Evolutionary conservation across 2,888 invertebrate genomes (phyloP).

Genomic region (Conops quadrifasciatus): DNA sequence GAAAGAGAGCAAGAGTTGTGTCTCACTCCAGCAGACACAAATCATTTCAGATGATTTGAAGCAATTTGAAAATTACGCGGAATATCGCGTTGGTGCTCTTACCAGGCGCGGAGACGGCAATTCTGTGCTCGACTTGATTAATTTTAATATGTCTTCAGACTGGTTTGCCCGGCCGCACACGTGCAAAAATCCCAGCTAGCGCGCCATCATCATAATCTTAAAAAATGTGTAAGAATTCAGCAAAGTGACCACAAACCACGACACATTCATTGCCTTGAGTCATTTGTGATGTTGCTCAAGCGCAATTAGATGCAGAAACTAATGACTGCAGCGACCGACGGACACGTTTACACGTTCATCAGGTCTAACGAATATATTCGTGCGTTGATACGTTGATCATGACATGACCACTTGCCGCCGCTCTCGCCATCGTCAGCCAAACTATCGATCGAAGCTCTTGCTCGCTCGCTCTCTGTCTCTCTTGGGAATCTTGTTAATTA

Average conservation of each 20-base stretch:
- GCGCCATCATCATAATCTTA: conserved; percentile 24
- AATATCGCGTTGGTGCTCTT: too few relatives aligned
- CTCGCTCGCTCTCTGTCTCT: not conserved
- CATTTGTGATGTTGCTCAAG: conserved; percentile 42
- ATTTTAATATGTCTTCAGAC: too few relatives aligned
- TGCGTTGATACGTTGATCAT: conserved; percentile 4
- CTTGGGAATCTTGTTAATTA: not conserved
- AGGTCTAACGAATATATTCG: not conserved
- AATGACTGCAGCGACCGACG: conserved; percentile 11
- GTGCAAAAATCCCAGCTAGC: not conserved
- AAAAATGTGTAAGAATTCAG: conserved; percentile 26
- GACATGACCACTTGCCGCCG: too few relatives aligned
- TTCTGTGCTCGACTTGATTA: too few relatives aligned
- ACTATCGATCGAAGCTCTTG: too few relatives aligned
- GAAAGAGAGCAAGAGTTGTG: too few relatives aligned
- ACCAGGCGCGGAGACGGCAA: too few relatives aligned
- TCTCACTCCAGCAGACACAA: not conserved
- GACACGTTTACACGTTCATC: too few relatives aligned
- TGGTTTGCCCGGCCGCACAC: conserved; percentile 8
- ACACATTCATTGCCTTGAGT: conserved; percentile 38
- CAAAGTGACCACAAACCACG: conserved; percentile 8
- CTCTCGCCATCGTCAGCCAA: not conserved
- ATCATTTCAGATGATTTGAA: conserved; percentile 15
- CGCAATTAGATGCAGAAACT: conserved; percentile 26
- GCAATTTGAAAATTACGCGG: conserved; percentile 26